A percentile compares a stretch with the other conserved stretches of the same genome.
phyloP scores from a whole-genome alignment of 2,113 vertebrate genomes.

The Gobio gobio region DNA sequence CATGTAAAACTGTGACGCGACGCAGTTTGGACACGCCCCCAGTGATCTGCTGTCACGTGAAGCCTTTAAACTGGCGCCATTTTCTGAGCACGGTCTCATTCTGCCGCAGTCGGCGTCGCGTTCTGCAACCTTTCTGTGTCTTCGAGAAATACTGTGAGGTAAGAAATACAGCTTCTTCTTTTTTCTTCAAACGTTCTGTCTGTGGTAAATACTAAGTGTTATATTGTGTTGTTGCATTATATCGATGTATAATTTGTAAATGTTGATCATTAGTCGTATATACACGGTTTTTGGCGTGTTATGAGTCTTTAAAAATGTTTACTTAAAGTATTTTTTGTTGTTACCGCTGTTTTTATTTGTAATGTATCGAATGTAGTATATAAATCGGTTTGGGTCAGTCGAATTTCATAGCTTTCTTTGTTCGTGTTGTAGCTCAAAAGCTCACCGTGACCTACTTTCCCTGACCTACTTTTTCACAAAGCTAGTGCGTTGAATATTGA shows the following conservation, averaged over 20 bases:
- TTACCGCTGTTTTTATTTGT: not conserved
- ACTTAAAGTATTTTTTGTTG: not conserved
- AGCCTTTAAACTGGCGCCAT: slow-evolving; percentile 37
- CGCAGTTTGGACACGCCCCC: not conserved
- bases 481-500: rapidly evolving
- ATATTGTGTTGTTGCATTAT: rapidly evolving
- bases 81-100: not conserved
- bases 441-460: not conserved
- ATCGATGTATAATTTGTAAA: not conserved
- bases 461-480: not conserved
- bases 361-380: rapidly evolving
- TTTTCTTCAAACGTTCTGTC: too few relatives aligned
- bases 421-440: not conserved
- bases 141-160: slow-evolving; percentile 1
- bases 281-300: not conserved
- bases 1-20: not conserved
- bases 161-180: not conserved
- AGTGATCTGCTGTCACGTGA: slow-evolving; percentile 3
- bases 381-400: rapidly evolving
- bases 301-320: not conserved
- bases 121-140: not conserved
- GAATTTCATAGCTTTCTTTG: not conserved
- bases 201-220: not conserved
- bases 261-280: not conserved
- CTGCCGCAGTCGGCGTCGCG: slow-evolving; percentile 23